These are phyloP conservation scores for Xenotilapia caudafasciata DNA, from an alignment of 2,113 vertebrate species.

Conservation along the genomic window DNA sequence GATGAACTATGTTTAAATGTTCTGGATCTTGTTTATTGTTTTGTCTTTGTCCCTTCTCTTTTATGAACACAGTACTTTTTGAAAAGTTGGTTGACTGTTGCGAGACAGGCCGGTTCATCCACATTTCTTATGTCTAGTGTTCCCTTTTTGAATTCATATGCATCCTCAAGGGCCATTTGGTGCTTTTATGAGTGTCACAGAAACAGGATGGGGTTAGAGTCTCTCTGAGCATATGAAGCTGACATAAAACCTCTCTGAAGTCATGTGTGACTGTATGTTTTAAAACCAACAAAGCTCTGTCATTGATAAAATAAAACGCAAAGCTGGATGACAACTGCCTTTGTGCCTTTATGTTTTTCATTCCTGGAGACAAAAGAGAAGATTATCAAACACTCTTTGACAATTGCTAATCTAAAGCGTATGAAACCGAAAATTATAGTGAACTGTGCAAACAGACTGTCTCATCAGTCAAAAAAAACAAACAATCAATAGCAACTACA, in stretches of 20 bases:
- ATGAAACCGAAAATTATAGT: neutral
- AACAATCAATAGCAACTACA: neutral
- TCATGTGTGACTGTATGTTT: slow-evolving; percentile 28
- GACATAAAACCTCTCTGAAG: slow-evolving; percentile 31
- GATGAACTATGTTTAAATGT: neutral
- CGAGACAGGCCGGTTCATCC: neutral
- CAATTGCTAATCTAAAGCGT: neutral
- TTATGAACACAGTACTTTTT: neutral
- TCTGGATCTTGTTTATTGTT: neutral
- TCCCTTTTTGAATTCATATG: neutral
- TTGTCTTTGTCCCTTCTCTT: neutral
- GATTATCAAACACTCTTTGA: neutral
- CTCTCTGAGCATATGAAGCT: slow-evolving; percentile 14
- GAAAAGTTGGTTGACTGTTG: neutral
- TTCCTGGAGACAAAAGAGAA: neutral
- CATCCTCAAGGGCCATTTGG: slow-evolving; percentile 17
- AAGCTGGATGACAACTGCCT: neutral
- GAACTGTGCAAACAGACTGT: neutral
- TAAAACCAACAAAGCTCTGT: slow-evolving; percentile 42
- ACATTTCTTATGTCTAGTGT: neutral
- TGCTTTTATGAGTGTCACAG: slow-evolving; percentile 36
- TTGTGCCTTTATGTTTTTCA: neutral
- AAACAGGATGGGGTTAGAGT: slow-evolving; percentile 33
- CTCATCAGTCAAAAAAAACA: neutral
- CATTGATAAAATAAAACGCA: slow-evolving; percentile 24